Base-by-base conservation (phyloP, 2,888 invertebrate genomes). In the Metopia argyrocephala region DNA sequence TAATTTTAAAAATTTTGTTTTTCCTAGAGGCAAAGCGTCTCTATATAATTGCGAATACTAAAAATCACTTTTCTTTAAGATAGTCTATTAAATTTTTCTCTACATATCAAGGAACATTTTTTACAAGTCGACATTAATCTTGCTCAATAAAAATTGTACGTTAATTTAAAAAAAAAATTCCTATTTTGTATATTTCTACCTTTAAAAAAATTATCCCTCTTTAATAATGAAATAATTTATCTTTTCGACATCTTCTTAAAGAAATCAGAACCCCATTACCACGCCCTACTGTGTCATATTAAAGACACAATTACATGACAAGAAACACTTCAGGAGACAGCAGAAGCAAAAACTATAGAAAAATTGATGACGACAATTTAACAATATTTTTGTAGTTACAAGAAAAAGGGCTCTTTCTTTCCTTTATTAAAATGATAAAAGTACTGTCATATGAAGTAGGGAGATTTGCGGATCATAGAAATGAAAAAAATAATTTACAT, bases 281-380 rank as follows among this genome's bases (percentile, higher is more conserved):
- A 81, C 81, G 81, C 81, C 81, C 81, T 75, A 81, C 74, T 69
- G 70, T 78, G 79, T 76, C 80, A 80, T 73, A 73, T 73, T 73
- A 79, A 23, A 65, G 76, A 69, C 74, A 74, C 69, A 64, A 69
- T 50, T 12, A 76, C 76, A 80, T 62, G 61, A 62, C 68, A 75
- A 18, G 56, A 56, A 64, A 76, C 54, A 66, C 38, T 75, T 18
- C 38, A 66, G n/a, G 27, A 56, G 12, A 3, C 57, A 27, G 28
- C 66, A 23, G 18, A 45, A 18, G n/a, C 46, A 64, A 56, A 3
- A 48, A 15, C 48, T 18, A 28, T 56, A 31, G 31, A 54, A 31
- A 50, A 23, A 61, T 6, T 56, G 50, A 56, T 46, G 66, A 57
- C 52, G 48, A 28, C 28, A n/a, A 70, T 59, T 65, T 46, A 62